A percentile compares a stretch with the other conserved stretches of the same genome.
Evolutionary conservation across 2,113 vertebrate species (phyloP).

Genomic region (Malurus elegans): DNA sequence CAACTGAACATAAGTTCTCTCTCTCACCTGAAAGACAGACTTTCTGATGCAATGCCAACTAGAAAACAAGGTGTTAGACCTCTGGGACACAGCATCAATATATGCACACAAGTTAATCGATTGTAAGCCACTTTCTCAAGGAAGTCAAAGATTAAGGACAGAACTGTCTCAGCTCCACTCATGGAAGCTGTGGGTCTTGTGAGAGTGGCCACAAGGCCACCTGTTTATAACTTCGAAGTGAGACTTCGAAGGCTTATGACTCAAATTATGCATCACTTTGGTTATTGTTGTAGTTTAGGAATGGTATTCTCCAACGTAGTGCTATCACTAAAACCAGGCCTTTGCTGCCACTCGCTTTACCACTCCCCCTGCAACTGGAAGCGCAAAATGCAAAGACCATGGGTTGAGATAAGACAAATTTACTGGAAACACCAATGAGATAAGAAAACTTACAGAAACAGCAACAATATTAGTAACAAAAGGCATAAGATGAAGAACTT

Average conservation of each 20-base stretch:
- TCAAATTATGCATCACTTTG: background rate
- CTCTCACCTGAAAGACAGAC: background rate
- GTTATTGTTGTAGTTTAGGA: background rate
- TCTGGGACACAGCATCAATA: background rate
- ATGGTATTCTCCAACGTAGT: accelerated
- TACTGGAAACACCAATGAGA: background rate
- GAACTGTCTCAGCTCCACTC: background rate
- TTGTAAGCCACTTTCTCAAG: background rate
- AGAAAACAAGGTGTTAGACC: background rate
- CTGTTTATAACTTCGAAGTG: accelerated
- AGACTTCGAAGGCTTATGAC: background rate
- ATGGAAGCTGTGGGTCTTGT: background rate
- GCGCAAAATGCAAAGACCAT: background rate
- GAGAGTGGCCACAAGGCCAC: background rate
- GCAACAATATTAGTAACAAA: background rate
- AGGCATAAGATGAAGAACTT: background rate
- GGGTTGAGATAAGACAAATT: background rate
- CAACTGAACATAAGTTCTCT: background rate
- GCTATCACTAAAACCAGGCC: accelerated
- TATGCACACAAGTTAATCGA: background rate
- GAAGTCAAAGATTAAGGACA: background rate
- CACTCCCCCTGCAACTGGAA: background rate
- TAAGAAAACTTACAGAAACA: background rate
- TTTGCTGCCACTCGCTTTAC: background rate
- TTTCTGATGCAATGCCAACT: background rate